Evolutionary conservation across 2,797 vertebrate species (phyloP), one percentile per base, ranked within the genome.

Genomic region (Sebastes cheni): DNA sequence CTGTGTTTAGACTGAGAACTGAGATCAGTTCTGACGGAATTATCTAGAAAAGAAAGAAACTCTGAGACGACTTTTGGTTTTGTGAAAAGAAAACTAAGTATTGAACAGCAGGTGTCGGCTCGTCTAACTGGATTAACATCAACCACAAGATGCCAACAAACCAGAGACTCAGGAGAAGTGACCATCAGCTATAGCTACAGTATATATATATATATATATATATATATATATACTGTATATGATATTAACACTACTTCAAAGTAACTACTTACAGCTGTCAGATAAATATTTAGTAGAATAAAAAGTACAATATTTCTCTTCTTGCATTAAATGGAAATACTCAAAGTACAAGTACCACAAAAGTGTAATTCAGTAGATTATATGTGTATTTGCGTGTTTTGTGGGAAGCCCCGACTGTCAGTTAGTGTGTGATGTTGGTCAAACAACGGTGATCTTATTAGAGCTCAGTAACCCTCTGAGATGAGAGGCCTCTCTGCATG

Each of bases 101-200:
- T 32, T 10, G 6, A 30, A 2, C 85, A 27, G 83, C 67, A 68
- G 52, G 81, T 32, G 54, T 67, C 59, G n/a, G 1, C 42, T 25
- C 20, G 20, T 22, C 3, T 80, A 86, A 87, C 58, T 75, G 76
- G 83, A 87, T 83, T 82, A 80, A 69, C 27, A 54, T 11, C 20
- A 50, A 29, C 27, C 14, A 12, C 67, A 73, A 59, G n/a, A 75
- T 67, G 79, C 75, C 77, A 82, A 67, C 11, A 42, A 36, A 32
- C 11, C 58, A 60, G 29, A 58, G 52, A 55, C 20, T 46, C 29
- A 2, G 14, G 14, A 11, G 14, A 36, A 65, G 2, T 2, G 1
- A 29, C 16, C 22, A 7, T 61, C 52, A 11, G 42, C 6, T n/a
- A 30, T 30, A 30, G 30, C 30, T 30, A 30, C 7, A 30, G 27